phyloP scores from a whole-genome alignment of 2,888 invertebrate genomes.

The Pemphredon lugubris region DNA sequence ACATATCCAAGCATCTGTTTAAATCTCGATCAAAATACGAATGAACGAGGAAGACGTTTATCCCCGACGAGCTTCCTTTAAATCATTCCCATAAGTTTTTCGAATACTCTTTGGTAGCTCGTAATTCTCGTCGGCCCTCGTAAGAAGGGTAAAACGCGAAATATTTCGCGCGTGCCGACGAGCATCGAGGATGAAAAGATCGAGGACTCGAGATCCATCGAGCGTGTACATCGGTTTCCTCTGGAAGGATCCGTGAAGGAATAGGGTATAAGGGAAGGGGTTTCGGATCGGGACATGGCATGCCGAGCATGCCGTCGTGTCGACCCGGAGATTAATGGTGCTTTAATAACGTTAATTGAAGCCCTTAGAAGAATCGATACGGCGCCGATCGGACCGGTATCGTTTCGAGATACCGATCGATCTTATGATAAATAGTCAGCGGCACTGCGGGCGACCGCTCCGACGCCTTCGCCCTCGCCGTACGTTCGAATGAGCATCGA shows the following conservation, averaged over 20 bases:
- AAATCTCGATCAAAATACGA: too few species aligned
- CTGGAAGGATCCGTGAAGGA: slow-evolving; percentile 33
- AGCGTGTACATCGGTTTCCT: slow-evolving; percentile 42
- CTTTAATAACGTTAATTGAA: slow-evolving; percentile 81
- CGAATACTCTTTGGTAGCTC: slow-evolving; percentile 15
- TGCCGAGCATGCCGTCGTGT: slow-evolving; percentile 73
- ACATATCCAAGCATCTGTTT: too few species aligned
- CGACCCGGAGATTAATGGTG: slow-evolving; percentile 77
- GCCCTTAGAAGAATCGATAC: slow-evolving; percentile 80
- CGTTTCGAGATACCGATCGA: slow-evolving; percentile 80
- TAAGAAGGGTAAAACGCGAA: slow-evolving; percentile 19
- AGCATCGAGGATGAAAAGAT: slow-evolving; percentile 47
- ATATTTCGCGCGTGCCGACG: slow-evolving; percentile 48
- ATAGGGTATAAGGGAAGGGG: slow-evolving; percentile 47
- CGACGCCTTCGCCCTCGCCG: slow-evolving; percentile 71
- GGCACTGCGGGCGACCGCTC: slow-evolving; percentile 79
- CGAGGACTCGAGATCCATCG: slow-evolving; percentile 30
- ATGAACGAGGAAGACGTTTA: too few species aligned
- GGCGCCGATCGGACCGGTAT: slow-evolving; percentile 74
- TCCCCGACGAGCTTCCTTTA: not conserved
- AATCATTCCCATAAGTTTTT: slow-evolving; percentile 20
- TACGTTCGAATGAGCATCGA: slow-evolving; percentile 46
- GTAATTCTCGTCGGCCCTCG: slow-evolving; percentile 21
- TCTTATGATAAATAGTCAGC: slow-evolving; percentile 80
- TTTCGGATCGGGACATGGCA: slow-evolving; percentile 65